Conservation (phyloP, 2,797 vertebrate species). For the Heteromormyrus szaboi region DNA sequence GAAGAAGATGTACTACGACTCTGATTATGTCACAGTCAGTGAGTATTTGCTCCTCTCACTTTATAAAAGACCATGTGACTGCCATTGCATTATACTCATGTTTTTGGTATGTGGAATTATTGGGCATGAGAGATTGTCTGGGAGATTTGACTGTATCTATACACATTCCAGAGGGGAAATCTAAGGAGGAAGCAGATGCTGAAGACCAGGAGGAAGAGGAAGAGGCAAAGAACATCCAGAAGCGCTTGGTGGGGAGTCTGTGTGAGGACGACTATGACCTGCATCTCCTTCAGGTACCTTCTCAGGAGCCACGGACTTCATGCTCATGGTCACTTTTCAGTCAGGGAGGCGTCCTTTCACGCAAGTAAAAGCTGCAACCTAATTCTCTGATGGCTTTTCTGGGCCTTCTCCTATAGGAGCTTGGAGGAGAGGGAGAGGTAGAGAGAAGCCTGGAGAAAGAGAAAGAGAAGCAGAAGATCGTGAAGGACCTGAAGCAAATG, state of each 20-base stretch:
- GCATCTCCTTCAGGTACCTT: slow-evolving; percentile 67
- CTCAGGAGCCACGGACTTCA: neutral
- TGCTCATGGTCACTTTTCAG: neutral
- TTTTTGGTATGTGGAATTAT: neutral
- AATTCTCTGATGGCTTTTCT: neutral
- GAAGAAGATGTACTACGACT: slow-evolving; percentile 82
- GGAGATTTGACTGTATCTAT: neutral
- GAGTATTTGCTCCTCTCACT: slow-evolving; percentile 29
- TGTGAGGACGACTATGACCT: slow-evolving; percentile 90
- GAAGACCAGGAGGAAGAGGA: slow-evolving; percentile 88
- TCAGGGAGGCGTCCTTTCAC: neutral
- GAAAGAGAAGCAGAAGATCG: slow-evolving; percentile 67
- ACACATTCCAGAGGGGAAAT: slow-evolving; percentile 53
- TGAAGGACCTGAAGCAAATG: slow-evolving; percentile 80
- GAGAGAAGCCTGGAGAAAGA: slow-evolving; percentile 31
- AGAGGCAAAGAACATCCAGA: slow-evolving; percentile 85
- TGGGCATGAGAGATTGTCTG: neutral
- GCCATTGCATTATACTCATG: neutral
- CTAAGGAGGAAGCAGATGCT: slow-evolving; percentile 67
- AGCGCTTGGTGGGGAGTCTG: slow-evolving; percentile 70
- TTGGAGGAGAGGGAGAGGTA: slow-evolving; percentile 50
- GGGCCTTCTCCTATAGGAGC: slow-evolving; percentile 47
- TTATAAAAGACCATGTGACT: neutral
- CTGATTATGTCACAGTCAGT: slow-evolving; percentile 70
- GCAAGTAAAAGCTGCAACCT: neutral